Percentiles rank a stretch among this genome's conserved stretches.
Evolutionary conservation across 2,888 invertebrate species (phyloP).

Genomic region (Cosmorhoe ocellata): DNA sequence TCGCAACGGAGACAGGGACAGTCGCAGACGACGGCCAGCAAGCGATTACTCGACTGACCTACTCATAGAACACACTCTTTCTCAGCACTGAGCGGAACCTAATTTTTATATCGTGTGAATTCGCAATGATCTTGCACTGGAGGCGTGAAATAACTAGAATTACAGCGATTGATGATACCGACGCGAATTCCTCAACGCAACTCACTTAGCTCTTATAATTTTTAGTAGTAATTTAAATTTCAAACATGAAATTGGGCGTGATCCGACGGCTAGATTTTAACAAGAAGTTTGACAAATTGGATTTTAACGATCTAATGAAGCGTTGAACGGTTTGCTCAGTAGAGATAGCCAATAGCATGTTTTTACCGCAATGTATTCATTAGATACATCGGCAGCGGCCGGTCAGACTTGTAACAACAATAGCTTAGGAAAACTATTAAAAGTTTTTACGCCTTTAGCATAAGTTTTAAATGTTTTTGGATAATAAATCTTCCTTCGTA

Average conservation of each 20-base stretch:
- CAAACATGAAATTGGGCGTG: conserved; percentile 29
- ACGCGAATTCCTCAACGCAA: conserved; percentile 40
- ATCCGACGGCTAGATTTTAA: conserved; percentile 25
- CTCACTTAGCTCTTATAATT: conserved; percentile 20
- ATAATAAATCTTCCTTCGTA: too few species aligned
- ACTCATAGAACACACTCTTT: conserved; percentile 82
- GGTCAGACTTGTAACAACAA: neutral
- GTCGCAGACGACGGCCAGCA: conserved; percentile 64
- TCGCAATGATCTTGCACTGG: conserved; percentile 58
- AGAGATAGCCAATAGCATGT: conserved; percentile 8
- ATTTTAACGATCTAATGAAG: conserved; percentile 17
- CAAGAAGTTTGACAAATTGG: conserved; percentile 35
- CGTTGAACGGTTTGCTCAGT: conserved; percentile 14
- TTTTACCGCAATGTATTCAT: conserved; percentile 21
- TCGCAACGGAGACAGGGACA: conserved; percentile 45
- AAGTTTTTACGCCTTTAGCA: too few species aligned
- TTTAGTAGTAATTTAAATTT: conserved; percentile 21
- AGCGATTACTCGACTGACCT: conserved; percentile 82
- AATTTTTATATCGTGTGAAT: conserved; percentile 78
- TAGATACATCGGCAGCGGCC: neutral
- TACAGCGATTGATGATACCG: conserved; percentile 32
- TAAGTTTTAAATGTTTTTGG: too few species aligned
- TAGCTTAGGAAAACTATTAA: too few species aligned
- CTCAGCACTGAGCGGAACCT: conserved; percentile 81
- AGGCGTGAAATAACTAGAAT: conserved; percentile 66